Conservation (phyloP, 2,113 vertebrate genomes). For the Ailurus styani region DNA sequence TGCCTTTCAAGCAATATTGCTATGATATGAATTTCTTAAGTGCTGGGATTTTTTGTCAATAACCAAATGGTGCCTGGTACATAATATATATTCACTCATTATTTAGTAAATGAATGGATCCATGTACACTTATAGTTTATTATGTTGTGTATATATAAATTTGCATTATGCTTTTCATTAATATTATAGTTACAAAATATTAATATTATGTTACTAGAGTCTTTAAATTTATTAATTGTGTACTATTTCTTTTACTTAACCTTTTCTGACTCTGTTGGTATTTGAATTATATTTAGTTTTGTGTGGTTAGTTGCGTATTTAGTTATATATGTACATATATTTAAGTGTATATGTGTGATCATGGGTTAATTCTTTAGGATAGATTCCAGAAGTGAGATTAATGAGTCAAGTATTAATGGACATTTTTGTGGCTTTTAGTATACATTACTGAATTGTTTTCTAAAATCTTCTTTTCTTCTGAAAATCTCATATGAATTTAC, state of each 20-base stretch:
- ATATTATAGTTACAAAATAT: not conserved
- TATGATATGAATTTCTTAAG: not conserved
- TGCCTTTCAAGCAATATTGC: not conserved
- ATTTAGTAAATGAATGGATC: constrained; percentile 3
- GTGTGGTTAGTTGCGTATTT: not conserved
- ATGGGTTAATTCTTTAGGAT: constrained; percentile 20
- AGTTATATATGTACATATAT: not conserved
- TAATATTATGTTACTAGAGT: not conserved
- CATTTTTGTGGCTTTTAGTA: not conserved
- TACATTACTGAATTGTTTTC: not conserved
- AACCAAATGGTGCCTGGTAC: not conserved
- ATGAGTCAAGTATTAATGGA: not conserved
- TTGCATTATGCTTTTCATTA: constrained; percentile 14
- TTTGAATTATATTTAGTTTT: constrained; percentile 23
- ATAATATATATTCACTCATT: not conserved
- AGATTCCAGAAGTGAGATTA: not conserved
- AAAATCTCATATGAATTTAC: not conserved
- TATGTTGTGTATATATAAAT: not conserved
- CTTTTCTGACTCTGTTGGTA: not conserved
- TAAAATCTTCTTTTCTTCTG: not conserved
- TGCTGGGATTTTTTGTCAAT: not conserved
- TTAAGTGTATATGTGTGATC: not conserved
- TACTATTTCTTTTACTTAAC: constrained; percentile 18
- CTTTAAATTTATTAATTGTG: constrained; percentile 19
- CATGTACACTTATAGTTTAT: not conserved